Evolutionary conservation across 2,797 vertebrate genomes (phyloP), one percentile per base, ranked within the genome.

Genomic region (Anguilla marmorata): DNA sequence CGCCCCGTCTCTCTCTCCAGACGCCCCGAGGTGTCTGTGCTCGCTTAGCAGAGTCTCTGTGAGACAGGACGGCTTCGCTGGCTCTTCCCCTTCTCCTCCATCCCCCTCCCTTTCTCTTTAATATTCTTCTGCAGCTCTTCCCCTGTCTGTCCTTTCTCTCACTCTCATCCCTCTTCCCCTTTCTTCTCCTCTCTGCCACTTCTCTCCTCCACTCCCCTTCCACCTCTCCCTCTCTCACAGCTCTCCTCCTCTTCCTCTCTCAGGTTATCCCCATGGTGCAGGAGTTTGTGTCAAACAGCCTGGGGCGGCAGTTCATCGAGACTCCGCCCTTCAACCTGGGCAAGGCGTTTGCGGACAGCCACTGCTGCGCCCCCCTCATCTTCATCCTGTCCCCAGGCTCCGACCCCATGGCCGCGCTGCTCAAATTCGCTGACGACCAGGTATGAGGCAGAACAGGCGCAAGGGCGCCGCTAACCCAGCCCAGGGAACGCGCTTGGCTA

Each of bases 401-500:
- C 0, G 96, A 98, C 90, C 98, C 97, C 56, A 97, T 97, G 97
- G 96, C 97, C 24, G 96, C 97, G 0, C 94, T 98, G 90, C 93
- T 98, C 14, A 97, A 97, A 91, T 98, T 98, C 84, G 96, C 97
- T 87, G 97, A 97, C 85, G 96, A 98, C 92, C 96, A 96, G 97
- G 97, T 98, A 94, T 45, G 63, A 54, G n/a, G n/a, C 76, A 19
- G 60, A 21, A 63, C 60, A 63, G 3, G 19, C 21, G 21, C 60
- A 21, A 63, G 60, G 24, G 60, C 5, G 19, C 60, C 60, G 4
- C 60, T 63, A 19, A 21, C 24, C 60, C 66, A 27, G n/a, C 66
- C n/a, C 66, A 72, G 66, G 66, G 24, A 72, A 72, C 27, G 66
- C 1, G n/a, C 14, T 72, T 72, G 66, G 24, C 24, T 69, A 27